Evolutionary conservation across 2,113 vertebrate genomes (phyloP).

Genomic region (Bubo bubo): DNA sequence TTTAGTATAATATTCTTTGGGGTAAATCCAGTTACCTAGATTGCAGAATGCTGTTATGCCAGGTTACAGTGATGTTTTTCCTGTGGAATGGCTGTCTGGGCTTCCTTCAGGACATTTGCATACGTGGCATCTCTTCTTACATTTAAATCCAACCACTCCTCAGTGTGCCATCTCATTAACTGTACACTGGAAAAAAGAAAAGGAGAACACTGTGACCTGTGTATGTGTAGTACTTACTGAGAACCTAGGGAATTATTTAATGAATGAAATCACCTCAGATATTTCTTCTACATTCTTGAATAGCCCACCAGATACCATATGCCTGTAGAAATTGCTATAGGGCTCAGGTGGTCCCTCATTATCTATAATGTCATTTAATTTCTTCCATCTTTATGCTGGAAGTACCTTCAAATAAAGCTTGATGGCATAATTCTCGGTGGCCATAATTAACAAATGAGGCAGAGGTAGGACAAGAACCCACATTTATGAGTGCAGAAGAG

Average conservation of each 20-base stretch:
- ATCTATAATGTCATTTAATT: conserved; percentile 46
- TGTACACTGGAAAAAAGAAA: not conserved
- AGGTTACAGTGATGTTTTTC: not conserved
- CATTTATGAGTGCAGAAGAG: not conserved
- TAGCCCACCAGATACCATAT: conserved; percentile 17
- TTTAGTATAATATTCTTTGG: not conserved
- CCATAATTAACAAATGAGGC: conserved; percentile 34
- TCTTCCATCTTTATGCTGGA: conserved; percentile 24
- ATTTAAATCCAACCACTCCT: conserved; percentile 3
- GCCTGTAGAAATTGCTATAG: conserved; percentile 27
- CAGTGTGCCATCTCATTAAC: conserved; percentile 44
- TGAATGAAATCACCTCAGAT: conserved; percentile 45
- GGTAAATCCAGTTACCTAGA: not conserved
- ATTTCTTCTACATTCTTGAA: conserved; percentile 47
- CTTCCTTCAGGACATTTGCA: not conserved
- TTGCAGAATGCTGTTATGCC: not conserved
- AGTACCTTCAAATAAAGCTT: conserved; percentile 36
- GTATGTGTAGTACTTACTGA: not conserved
- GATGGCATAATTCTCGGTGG: not conserved
- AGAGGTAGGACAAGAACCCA: not conserved
- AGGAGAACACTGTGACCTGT: not conserved
- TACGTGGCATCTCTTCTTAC: not conserved
- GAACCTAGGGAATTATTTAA: conserved; percentile 50
- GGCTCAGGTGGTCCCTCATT: conserved; percentile 57
- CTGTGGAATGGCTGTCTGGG: not conserved